Evolutionary conservation across 2,888 invertebrate species (phyloP).

Genomic region (Ormyrus pomaceus): DNA sequence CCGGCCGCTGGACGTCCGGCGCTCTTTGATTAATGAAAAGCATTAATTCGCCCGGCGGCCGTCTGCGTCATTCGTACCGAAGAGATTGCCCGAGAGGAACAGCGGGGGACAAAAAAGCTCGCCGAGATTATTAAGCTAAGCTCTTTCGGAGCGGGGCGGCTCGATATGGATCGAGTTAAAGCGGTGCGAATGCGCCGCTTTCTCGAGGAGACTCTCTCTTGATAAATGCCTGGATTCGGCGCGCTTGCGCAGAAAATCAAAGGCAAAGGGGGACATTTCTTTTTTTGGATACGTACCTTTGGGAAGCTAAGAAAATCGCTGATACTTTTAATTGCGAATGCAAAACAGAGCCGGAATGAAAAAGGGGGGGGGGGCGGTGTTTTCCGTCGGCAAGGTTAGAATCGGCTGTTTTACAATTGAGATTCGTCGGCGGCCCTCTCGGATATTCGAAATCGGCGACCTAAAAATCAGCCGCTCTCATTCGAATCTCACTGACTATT

Average conservation of each 20-base stretch:
- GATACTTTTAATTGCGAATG: neutral
- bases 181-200: neutral
- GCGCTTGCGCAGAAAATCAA: too few relatives aligned
- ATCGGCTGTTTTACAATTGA: slow-evolving; percentile 27
- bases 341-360: neutral
- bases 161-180: slow-evolving; percentile 44
- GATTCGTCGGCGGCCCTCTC: neutral
- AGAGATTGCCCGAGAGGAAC: neutral
- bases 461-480: slow-evolving; percentile 27
- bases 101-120: slow-evolving; percentile 34
- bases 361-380: neutral
- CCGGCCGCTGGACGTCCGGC: slow-evolving; percentile 56
- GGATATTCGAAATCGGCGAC: slow-evolving; percentile 29
- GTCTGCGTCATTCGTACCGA: slow-evolving; percentile 2
- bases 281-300: too few relatives aligned
- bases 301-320: too few relatives aligned
- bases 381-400: neutral
- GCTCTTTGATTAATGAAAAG: slow-evolving; percentile 68
- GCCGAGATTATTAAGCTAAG: slow-evolving; percentile 40
- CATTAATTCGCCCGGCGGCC: slow-evolving; percentile 62
- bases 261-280: too few relatives aligned
- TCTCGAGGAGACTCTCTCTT: too few relatives aligned
- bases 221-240: too few relatives aligned
- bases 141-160: neutral
- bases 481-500: slow-evolving; percentile 8